These are phyloP conservation scores for Cheilosia scutellata DNA, from an alignment of 2,888 invertebrate species.

Conservation along the genomic window DNA sequence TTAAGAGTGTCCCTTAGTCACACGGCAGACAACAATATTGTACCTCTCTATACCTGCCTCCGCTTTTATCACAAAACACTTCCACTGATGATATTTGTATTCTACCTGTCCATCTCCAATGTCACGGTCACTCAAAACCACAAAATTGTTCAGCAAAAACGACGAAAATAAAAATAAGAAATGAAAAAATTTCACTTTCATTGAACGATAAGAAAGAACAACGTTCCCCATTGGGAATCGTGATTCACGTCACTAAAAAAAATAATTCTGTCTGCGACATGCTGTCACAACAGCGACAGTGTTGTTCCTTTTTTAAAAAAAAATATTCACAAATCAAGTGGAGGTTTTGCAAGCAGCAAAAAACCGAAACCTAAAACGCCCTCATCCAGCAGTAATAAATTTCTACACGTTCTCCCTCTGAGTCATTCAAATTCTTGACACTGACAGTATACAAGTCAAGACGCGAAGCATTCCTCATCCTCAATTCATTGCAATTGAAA, in stretches of 20 bases:
- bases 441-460: slow-evolving; percentile 27
- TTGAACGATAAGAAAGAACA: slow-evolving; percentile 44
- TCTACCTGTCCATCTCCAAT: slow-evolving; percentile 32
- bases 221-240: slow-evolving; percentile 21
- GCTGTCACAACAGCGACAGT: slow-evolving; percentile 27
- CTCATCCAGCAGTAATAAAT: slow-evolving; percentile 38
- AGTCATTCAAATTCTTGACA: slow-evolving; percentile 68
- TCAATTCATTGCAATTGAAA: slow-evolving; percentile 41
- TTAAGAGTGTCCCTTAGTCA: no score
- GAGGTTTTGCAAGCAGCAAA: slow-evolving; percentile 15
- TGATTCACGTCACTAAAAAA: slow-evolving; percentile 50
- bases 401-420: slow-evolving; percentile 28
- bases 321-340: slow-evolving; percentile 27
- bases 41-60: no score
- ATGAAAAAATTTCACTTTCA: slow-evolving; percentile 57
- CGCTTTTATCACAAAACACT: no score
- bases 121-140: slow-evolving; percentile 53
- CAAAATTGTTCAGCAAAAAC: slow-evolving; percentile 4
- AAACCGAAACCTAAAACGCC: slow-evolving; percentile 20
- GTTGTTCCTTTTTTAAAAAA: slow-evolving; percentile 2
- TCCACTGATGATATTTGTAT: neutral
- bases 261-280: slow-evolving; percentile 35
- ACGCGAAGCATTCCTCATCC: slow-evolving; percentile 50
- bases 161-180: slow-evolving; percentile 18
- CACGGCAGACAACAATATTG: no score